Evolutionary conservation across 2,888 invertebrate species (phyloP).

Genomic region (Sicus ferrugineus): DNA sequence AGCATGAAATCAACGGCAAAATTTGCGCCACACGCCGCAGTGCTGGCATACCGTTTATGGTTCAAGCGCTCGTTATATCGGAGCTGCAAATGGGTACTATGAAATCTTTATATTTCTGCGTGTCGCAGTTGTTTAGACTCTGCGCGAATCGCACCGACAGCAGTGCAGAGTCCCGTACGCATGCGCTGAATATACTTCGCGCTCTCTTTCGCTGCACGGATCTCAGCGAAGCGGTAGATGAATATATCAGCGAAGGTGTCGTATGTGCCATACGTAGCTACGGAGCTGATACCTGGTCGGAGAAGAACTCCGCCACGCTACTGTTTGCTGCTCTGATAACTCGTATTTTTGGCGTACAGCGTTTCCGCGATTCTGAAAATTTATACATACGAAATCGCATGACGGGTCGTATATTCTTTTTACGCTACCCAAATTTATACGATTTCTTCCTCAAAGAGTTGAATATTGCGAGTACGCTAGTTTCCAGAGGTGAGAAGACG

Average conservation of each 20-base stretch:
- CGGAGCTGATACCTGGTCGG: constrained; percentile 78
- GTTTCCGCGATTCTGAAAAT: constrained; percentile 69
- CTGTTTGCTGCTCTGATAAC: constrained; percentile 83
- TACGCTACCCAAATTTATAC: constrained; percentile 69
- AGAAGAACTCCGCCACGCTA: constrained; percentile 86
- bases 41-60: constrained; percentile 93
- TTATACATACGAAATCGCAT: constrained; percentile 73
- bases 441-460: constrained; percentile 68
- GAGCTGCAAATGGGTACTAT: constrained; percentile 72
- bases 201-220: constrained; percentile 80
- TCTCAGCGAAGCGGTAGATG: constrained; percentile 75
- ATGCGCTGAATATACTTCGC: constrained; percentile 86
- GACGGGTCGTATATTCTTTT: constrained; percentile 83
- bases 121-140: constrained; percentile 67
- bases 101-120: constrained; percentile 69
- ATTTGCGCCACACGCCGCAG: constrained; percentile 87
- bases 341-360: constrained; percentile 86
- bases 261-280: constrained; percentile 78
- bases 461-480: constrained; percentile 50
- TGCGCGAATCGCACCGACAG: constrained; percentile 43
- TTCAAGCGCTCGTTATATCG: constrained; percentile 79
- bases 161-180: constrained; percentile 70
- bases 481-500: constrained; percentile 56
- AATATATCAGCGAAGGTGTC: constrained; percentile 76
- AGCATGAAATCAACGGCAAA: constrained; percentile 61